phyloP scores from a whole-genome alignment of 92 coral and sea anemone genomes.

The Chrysogorgia sp. region DNA sequence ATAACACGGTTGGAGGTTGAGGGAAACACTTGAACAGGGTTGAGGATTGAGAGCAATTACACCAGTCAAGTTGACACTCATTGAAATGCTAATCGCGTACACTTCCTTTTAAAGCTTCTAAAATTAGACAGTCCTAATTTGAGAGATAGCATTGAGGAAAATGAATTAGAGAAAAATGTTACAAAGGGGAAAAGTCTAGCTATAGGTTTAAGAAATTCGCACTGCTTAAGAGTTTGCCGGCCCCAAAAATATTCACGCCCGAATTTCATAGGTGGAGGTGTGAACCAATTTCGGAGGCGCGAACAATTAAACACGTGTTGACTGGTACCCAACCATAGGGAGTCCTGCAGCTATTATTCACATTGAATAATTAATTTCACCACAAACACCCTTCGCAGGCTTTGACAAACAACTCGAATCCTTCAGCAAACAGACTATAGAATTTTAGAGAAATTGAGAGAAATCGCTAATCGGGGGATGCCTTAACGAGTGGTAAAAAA shows the following conservation, averaged over 20 bases:
- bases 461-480: not conserved
- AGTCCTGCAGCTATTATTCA: not conserved
- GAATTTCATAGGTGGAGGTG: too few relatives aligned
- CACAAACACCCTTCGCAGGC: not conserved
- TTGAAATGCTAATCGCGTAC: constrained; percentile 23
- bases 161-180: too few relatives aligned
- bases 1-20: constrained; percentile 18
- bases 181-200: too few relatives aligned
- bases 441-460: not conserved
- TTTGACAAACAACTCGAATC: not conserved
- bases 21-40: constrained; percentile 12
- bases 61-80: constrained; percentile 15
- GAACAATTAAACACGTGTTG: constrained; percentile 46
- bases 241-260: too few relatives aligned
- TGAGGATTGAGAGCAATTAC: constrained; percentile 20
- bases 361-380: not conserved
- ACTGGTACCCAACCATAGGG: constrained; percentile 18
- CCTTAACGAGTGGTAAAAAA: not conserved
- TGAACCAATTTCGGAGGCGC: constrained; percentile 4
- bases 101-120: constrained; percentile 5
- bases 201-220: too few relatives aligned
- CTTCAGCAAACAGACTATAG: not conserved
- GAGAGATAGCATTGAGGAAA: too few relatives aligned
- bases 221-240: too few relatives aligned
- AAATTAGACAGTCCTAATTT: constrained; percentile 15